These are phyloP conservation scores for Sanderia malayensis DNA, from an alignment of 30 jellyfish, hydroid and myxozoan species.

Conservation along the genomic window DNA sequence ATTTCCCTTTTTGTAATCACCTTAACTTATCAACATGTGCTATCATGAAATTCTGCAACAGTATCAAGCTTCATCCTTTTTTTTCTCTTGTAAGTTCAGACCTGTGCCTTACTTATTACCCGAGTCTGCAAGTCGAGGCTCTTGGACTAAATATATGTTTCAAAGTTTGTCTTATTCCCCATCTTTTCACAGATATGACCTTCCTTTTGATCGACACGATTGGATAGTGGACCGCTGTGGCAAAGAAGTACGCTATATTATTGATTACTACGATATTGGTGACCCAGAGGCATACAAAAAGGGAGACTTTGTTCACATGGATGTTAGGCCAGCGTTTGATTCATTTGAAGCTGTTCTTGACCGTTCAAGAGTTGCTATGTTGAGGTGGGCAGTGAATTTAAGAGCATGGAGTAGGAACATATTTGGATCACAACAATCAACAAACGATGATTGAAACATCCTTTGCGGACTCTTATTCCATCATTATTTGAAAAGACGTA, in stretches of 20 bases:
- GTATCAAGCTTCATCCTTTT: too few species aligned
- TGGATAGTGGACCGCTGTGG: constrained; percentile 98
- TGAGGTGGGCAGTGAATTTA: constrained; percentile 85
- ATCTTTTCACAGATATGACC: constrained; percentile 74
- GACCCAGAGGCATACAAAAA: constrained; percentile 81
- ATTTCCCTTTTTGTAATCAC: too few species aligned
- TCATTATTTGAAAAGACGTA: too few species aligned
- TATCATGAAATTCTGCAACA: too few species aligned
- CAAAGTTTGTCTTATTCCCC: too few species aligned
- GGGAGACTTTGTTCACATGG: constrained; percentile 93
- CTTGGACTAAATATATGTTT: too few species aligned
- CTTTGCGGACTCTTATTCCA: too few species aligned
- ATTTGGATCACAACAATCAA: neutral
- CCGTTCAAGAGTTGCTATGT: constrained; percentile 90
- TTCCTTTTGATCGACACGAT: constrained; percentile 99
- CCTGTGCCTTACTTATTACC: too few species aligned
- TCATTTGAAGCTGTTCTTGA: constrained; percentile 88
- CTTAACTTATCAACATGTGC: too few species aligned
- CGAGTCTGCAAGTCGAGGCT: too few species aligned
- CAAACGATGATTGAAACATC: neutral
- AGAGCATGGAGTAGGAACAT: constrained; percentile 10
- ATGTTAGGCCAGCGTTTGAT: constrained; percentile 99
- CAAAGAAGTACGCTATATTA: constrained; percentile 86
- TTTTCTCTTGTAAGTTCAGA: too few species aligned
- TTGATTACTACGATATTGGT: constrained; percentile 97